Base-by-base conservation (phyloP, 2,113 vertebrate genomes). In the Pollimyrus isidori region DNA sequence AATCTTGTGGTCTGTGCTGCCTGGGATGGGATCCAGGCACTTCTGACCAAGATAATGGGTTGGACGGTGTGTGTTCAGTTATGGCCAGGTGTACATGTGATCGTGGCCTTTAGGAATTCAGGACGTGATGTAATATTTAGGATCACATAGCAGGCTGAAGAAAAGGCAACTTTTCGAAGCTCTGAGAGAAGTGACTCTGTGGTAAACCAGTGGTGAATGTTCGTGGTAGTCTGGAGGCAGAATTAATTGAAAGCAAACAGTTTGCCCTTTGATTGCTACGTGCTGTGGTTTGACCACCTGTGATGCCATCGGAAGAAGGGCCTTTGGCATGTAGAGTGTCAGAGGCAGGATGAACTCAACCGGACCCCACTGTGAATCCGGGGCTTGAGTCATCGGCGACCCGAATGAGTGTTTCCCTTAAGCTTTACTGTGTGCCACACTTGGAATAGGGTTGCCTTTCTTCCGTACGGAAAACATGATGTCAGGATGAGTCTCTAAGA, bases 381-480 rank as follows among this genome's bases (percentile, higher is more conserved):
- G 69, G 91, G 58, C 93, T 92, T 94, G 90, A 93, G 92, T 94
- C 91, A 91, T 92, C 90, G 7, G 13, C 48, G 35, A 76, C 23
- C 7, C 19, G 23, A 76, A 62, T 69, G 35, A 88, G 88, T 52
- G 73, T 83, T 58, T 87, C 58, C 80, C 52, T 89, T 49, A 80
- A 69, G 35, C 21, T 82, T 87, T 82, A 26, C 23, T 83, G 23
- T 46, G 49, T 26, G 50, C 87, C 30, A 46, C 26, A 15, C 21
- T 50, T 13, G 30, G 49, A 88, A 65, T 19, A 17, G 26, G 65
- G 90, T 53, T 56, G 76, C 53, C 15, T 86, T 84, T 58, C 88
- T 52, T 5, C 93, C 89, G 88, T 93, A 92, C 95, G 95, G 95
- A 95, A 96, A 95, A 94, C 94, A 94, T 95, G 95, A 96, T 93